Conservation (phyloP, 2,888 invertebrate species). For the Agrilus biguttatus region DNA sequence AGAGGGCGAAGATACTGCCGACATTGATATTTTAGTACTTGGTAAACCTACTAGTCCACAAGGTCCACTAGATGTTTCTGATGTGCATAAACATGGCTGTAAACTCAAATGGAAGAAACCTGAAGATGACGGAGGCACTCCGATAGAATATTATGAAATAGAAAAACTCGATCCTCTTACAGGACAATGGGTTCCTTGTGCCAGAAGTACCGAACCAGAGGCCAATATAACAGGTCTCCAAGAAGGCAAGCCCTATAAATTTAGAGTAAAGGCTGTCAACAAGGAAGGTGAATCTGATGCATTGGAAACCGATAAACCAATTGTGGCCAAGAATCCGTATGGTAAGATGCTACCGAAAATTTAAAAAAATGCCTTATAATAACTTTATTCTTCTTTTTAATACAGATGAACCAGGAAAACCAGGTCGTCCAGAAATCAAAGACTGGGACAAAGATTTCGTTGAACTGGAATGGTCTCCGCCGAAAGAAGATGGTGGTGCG, state of each 20-base stretch:
- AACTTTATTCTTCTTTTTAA: slow-evolving; percentile 4
- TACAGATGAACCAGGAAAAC: slow-evolving; percentile 79
- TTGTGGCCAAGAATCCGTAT: slow-evolving; percentile 97
- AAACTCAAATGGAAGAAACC: slow-evolving; percentile 87
- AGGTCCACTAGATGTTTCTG: slow-evolving; percentile 78
- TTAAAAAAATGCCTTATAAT: slow-evolving; percentile 3
- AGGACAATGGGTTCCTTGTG: slow-evolving; percentile 87
- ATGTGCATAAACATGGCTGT: slow-evolving; percentile 84
- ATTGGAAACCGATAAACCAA: slow-evolving; percentile 82
- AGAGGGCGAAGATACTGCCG: slow-evolving; percentile 84
- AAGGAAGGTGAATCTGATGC: slow-evolving; percentile 97
- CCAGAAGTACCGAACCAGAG: slow-evolving; percentile 72
- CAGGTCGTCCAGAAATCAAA: slow-evolving; percentile 74
- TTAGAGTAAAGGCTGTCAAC: slow-evolving; percentile 95
- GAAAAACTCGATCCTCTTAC: slow-evolving; percentile 88
- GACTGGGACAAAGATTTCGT: slow-evolving; percentile 97
- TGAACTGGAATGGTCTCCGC: slow-evolving; percentile 85
- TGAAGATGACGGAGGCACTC: slow-evolving; percentile 89
- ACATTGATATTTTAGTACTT: slow-evolving; percentile 72
- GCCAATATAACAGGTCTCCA: slow-evolving; percentile 71
- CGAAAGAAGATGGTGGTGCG: slow-evolving; percentile 86
- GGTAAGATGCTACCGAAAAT: slow-evolving; percentile 38
- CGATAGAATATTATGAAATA: slow-evolving; percentile 89
- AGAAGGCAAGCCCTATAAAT: slow-evolving; percentile 95
- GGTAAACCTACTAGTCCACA: slow-evolving; percentile 66